phyloP scores from a whole-genome alignment of 2,888 invertebrate species.

The Sinodicranocentrus sp. region DNA sequence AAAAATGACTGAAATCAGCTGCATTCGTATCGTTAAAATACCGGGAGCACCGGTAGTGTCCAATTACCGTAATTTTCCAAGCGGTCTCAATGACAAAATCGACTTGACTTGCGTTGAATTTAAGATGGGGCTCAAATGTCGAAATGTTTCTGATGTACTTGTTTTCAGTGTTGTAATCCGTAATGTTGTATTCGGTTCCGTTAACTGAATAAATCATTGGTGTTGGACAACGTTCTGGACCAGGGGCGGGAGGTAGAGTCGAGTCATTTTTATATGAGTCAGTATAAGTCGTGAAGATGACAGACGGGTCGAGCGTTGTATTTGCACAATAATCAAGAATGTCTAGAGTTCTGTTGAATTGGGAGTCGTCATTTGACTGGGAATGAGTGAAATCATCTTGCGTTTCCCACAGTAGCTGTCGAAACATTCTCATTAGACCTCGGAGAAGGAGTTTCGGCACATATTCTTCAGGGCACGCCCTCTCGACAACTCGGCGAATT shows the following conservation, averaged over 20 bases:
- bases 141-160: constrained; percentile 41
- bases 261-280: constrained; percentile 30
- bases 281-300: constrained; percentile 39
- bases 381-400: constrained; percentile 52
- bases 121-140: constrained; percentile 28
- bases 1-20: constrained; percentile 58
- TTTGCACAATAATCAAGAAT: constrained; percentile 47
- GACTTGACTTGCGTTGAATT: constrained; percentile 60
- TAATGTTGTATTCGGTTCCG: constrained; percentile 24
- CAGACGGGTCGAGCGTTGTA: neutral
- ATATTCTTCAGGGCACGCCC: constrained; percentile 55
- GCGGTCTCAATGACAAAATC: constrained; percentile 69
- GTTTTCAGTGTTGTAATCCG: neutral
- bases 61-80: constrained; percentile 68
- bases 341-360: constrained; percentile 47
- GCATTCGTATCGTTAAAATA: constrained; percentile 54
- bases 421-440: constrained; percentile 70
- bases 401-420: constrained; percentile 64
- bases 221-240: constrained; percentile 53
- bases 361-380: constrained; percentile 33
- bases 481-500: constrained; percentile 47
- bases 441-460: constrained; percentile 42
- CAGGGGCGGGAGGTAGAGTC: neutral
- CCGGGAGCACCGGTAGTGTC: constrained; percentile 67
- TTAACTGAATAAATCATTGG: constrained; percentile 51